Conservation (phyloP, 2,888 invertebrate species). For the Ecliptopera silaceata region DNA sequence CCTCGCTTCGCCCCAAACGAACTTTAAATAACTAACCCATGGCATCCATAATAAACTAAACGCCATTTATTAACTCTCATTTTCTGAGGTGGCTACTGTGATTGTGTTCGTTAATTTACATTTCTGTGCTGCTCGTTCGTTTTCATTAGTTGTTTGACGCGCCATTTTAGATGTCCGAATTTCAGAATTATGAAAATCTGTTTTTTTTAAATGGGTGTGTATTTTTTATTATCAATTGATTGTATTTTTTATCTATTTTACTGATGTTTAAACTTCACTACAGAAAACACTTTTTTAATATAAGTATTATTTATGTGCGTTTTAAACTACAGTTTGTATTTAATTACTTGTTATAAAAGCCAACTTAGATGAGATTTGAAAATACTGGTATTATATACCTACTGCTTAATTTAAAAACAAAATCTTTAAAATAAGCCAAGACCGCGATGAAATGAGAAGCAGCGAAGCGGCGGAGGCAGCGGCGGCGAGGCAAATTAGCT, state of each 20-base stretch:
- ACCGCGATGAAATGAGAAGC: slow-evolving; percentile 55
- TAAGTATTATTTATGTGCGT: no score
- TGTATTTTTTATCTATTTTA: not conserved
- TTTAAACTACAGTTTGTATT: no score
- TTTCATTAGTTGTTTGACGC: slow-evolving; percentile 28
- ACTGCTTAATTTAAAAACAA: not conserved
- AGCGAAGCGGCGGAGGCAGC: slow-evolving; percentile 62
- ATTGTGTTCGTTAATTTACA: slow-evolving; percentile 34
- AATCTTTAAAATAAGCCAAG: slow-evolving; percentile 51
- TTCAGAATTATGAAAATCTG: not conserved
- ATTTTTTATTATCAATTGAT: not conserved
- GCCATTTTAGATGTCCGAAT: slow-evolving; percentile 26
- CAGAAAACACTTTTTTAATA: no score
- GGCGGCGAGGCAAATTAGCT: slow-evolving; percentile 76
- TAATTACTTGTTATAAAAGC: no score
- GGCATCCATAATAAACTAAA: slow-evolving; percentile 62
- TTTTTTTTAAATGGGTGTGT: not conserved
- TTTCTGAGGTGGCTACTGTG: slow-evolving; percentile 48
- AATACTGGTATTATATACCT: no score
- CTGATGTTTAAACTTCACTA: no score
- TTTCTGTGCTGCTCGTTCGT: slow-evolving; percentile 29
- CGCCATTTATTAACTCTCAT: slow-evolving; percentile 61
- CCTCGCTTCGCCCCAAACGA: slow-evolving; percentile 45
- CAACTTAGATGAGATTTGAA: no score
- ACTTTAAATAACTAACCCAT: slow-evolving; percentile 60